Conservation (phyloP, 2,888 invertebrate genomes). For the Microplitis manilae region DNA sequence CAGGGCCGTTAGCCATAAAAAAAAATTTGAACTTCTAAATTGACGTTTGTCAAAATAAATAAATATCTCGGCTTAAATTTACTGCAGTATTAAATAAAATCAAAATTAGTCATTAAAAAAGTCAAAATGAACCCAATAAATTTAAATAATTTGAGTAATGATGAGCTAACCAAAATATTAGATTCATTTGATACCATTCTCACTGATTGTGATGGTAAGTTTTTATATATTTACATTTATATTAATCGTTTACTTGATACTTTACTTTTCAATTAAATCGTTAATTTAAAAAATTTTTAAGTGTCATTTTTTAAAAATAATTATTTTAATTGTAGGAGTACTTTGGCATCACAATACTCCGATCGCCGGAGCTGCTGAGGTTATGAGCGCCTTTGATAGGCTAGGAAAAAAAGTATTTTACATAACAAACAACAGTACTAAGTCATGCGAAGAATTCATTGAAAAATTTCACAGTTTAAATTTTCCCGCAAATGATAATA, state of each 20-base stretch:
- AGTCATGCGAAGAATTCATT: constrained; percentile 75
- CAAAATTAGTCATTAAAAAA: background rate
- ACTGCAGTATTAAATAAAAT: too few relatives aligned
- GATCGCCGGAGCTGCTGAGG: constrained; percentile 72
- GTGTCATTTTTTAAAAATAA: constrained; percentile 11
- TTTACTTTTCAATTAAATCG: background rate
- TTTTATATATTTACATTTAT: constrained; percentile 11
- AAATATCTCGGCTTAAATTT: too few relatives aligned
- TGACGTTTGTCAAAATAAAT: too few relatives aligned
- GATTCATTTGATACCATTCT: constrained; percentile 74
- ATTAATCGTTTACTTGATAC: background rate
- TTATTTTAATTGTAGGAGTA: constrained; percentile 69
- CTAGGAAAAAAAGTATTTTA: constrained; percentile 77
- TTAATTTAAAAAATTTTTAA: too few relatives aligned
- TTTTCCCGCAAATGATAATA: constrained; percentile 72
- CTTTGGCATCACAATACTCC: constrained; percentile 73
- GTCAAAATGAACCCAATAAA: background rate
- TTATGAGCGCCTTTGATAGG: constrained; percentile 72
- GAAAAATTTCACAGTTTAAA: constrained; percentile 75
- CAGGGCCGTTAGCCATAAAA: too few relatives aligned
- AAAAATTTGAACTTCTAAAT: too few relatives aligned
- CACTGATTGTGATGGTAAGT: constrained; percentile 76
- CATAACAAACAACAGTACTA: constrained; percentile 80
- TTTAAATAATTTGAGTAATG: constrained; percentile 44
- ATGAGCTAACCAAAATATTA: constrained; percentile 64